Evolutionary conservation across 1,140 invertebrate species (phyloP), one percentile per base, ranked within the genome.

Genomic region (Lethrus apterus): DNA sequence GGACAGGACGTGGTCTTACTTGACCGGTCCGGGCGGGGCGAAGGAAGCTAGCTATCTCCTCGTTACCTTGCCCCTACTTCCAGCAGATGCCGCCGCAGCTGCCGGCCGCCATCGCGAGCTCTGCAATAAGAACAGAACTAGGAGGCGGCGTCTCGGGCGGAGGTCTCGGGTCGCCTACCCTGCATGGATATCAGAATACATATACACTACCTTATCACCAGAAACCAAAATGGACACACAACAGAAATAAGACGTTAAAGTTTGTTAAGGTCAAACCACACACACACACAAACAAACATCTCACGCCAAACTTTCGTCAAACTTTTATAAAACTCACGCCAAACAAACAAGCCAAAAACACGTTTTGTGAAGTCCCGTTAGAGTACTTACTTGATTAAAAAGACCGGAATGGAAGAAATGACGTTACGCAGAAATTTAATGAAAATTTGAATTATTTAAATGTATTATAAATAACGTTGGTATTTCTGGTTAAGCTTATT

Each of bases 11-110:
- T 59, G 61, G 63, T 65, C 63, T 65, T 65, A 65, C 63, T 62
- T 65, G 63, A 65, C 62, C 62, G 61, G 50, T 59, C 58, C 61
- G 50, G 59, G 59, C 54, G 31, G 40, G 44, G 53, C 45, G 30
- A 50, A 49, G 52, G 48, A 51, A n/a, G n/a, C 69, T 73, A 73
- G 69, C 70, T 74, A 72, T 73, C 72, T 74, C 71, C 73, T 73
- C 71, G 72, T 74, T 75, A 73, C 73, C 72, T 74, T 74, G 68
- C 72, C 73, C 74, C 74, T 75, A 77, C 74, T 76, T 76, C 74
- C 73, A 75, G 72, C 71, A 72, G 71, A 70, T 67, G 72, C 70
- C 72, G 70, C 72, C 69, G 70, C 69, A 69, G 69, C 72, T 71
- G 68, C 68, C 67, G 68, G 70, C 69, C 73, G 59, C 53, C 64